Percentiles rank a stretch among this genome's conserved stretches.
Conservation (phyloP, 2,113 vertebrate species). For the Hylia prasina region DNA sequence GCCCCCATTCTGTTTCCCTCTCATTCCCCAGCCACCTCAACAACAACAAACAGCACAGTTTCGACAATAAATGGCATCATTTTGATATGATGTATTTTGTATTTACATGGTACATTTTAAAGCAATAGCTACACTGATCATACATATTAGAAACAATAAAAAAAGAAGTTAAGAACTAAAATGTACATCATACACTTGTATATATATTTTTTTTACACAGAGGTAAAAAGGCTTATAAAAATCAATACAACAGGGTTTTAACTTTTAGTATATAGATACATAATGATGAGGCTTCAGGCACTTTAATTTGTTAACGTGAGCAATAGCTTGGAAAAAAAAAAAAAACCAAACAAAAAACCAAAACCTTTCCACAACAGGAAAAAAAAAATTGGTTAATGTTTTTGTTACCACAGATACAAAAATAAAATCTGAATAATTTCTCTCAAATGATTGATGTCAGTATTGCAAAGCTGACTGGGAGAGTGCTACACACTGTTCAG, state of each 20-base stretch:
- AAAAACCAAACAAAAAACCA: neutral
- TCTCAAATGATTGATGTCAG: conserved; percentile 75
- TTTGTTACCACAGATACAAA: conserved; percentile 85
- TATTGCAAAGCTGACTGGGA: conserved; percentile 77
- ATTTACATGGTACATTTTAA: conserved; percentile 91
- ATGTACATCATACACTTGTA: conserved; percentile 98
- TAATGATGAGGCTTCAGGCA: conserved; percentile 90
- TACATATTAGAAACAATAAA: conserved; percentile 97
- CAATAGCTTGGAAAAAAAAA: conserved; percentile 70
- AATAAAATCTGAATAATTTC: conserved; percentile 83
- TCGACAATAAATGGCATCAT: neutral
- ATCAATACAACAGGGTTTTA: conserved; percentile 84
- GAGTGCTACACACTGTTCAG: conserved; percentile 67
- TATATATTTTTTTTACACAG: conserved; percentile 92
- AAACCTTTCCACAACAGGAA: conserved; percentile 65
- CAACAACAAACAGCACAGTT: neutral
- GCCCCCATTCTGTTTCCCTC: rapidly evolving
- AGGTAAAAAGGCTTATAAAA: conserved; percentile 97
- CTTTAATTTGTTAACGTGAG: conserved; percentile 91
- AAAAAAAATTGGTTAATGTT: conserved; percentile 74
- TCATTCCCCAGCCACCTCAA: neutral
- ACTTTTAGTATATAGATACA: conserved; percentile 84
- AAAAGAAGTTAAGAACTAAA: conserved; percentile 89
- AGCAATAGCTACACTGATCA: conserved; percentile 90
- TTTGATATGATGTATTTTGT: conserved; percentile 83